Evolutionary conservation across 2,797 vertebrate genomes (phyloP).

Genomic region (Peromyscus attwateri): DNA sequence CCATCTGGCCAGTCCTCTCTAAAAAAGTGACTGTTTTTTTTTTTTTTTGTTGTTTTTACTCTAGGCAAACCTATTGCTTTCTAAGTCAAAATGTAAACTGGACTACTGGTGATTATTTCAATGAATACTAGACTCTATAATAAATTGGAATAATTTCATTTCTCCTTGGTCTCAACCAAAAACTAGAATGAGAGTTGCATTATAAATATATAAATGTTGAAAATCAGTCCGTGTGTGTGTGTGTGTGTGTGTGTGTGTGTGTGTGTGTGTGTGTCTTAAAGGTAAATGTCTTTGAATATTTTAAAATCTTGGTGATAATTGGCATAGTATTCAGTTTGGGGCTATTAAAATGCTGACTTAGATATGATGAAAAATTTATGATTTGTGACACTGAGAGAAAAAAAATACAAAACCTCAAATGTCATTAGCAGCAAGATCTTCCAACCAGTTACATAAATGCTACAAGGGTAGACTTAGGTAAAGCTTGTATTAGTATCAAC

Average conservation of each 20-base stretch:
- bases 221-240: neutral
- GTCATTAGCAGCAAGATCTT: neutral
- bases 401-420: neutral
- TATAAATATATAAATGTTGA: slow-evolving; percentile 50
- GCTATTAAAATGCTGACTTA: slow-evolving; percentile 30
- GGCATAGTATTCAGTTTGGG: neutral
- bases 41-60: neutral
- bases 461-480: slow-evolving; percentile 25
- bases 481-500: neutral
- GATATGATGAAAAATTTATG: neutral
- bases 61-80: neutral
- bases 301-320: slow-evolving; percentile 34
- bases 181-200: neutral
- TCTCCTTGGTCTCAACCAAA: neutral
- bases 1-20: neutral
- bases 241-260: neutral
- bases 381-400: slow-evolving; percentile 8
- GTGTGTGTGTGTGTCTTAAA: neutral
- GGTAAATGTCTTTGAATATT: slow-evolving; percentile 37
- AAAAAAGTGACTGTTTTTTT: neutral
- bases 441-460: neutral
- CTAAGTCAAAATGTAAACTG: slow-evolving; percentile 28
- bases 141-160: slow-evolving; percentile 6
- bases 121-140: slow-evolving; percentile 19
- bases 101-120: slow-evolving; percentile 35